These are phyloP conservation scores for Harlomillsia oculata DNA, from an alignment of 1,140 invertebrate species.

Conservation along the genomic window DNA sequence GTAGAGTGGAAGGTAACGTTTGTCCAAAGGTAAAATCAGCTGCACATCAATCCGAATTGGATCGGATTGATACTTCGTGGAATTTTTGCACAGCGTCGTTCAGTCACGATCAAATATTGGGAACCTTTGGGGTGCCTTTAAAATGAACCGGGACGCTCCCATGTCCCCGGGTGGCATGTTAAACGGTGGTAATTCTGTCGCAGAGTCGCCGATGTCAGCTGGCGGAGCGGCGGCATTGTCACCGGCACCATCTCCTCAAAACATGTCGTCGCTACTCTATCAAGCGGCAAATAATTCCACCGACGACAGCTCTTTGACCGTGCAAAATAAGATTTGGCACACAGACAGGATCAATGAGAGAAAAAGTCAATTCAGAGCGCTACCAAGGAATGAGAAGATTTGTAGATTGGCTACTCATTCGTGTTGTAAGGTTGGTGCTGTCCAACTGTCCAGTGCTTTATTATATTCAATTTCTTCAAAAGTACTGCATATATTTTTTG, in stretches of 20 bases:
- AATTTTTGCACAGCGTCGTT: no score
- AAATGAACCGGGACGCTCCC: no score
- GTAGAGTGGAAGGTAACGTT: no score
- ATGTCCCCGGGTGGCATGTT: no score
- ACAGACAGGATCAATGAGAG: constrained; percentile 19
- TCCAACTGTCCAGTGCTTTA: no score
- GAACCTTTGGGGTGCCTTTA: no score
- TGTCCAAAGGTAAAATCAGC: no score
- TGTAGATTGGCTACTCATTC: constrained; percentile 23
- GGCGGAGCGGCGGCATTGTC: neutral
- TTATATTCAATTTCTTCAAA: neutral
- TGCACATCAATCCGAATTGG: no score
- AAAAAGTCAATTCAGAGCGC: constrained; percentile 24
- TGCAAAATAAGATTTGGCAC: constrained; percentile 21
- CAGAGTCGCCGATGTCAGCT: no score
- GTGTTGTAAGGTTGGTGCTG: constrained; percentile 26
- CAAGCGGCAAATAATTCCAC: neutral
- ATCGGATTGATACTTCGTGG: no score
- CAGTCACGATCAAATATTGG: no score
- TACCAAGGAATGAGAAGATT: constrained; percentile 30
- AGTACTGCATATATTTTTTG: neutral
- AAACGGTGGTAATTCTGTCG: no score
- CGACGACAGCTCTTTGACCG: neutral
- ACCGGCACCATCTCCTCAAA: neutral
- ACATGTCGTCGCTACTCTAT: neutral